A percentile compares a stretch with the other conserved stretches of the same genome.
These are phyloP conservation scores for Brachionus calyciflorus DNA, from an alignment of 1,140 invertebrate species.

Conservation along the genomic window DNA sequence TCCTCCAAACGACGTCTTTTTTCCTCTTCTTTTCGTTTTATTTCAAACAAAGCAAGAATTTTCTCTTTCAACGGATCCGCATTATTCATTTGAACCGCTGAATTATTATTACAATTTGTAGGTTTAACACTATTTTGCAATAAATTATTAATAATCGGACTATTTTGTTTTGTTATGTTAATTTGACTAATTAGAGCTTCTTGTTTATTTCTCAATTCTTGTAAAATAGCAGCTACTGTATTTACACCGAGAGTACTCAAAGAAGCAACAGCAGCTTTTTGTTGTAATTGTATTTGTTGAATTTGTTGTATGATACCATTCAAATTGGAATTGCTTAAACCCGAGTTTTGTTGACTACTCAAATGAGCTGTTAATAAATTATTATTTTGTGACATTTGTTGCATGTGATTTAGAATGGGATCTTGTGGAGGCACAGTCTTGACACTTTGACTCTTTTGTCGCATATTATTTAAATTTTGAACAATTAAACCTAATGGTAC, in stretches of 20 bases:
- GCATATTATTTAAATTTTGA: conserved; percentile 14
- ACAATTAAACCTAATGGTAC: conserved; percentile 6
- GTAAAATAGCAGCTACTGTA: conserved; percentile 8
- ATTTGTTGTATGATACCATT: not conserved
- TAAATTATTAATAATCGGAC: not conserved
- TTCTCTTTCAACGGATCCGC: not conserved
- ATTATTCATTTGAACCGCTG: not conserved
- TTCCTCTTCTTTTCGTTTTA: conserved; percentile 3
- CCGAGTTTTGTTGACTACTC: not conserved
- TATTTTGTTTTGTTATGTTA: conserved; percentile 14
- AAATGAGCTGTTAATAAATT: not conserved
- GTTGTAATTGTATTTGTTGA: conserved; percentile 30
- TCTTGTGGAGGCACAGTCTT: not conserved
- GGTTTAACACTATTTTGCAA: not conserved
- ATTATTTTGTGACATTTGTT: not conserved
- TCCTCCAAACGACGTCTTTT: conserved; percentile 22
- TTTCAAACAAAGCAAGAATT: not conserved
- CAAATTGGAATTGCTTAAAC: not conserved
- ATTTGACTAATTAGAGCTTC: not conserved
- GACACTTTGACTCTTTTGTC: no score
- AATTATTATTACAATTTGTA: not conserved
- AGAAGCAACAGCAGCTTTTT: conserved; percentile 4
- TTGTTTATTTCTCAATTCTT: conserved; percentile 21
- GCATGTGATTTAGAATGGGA: conserved; percentile 15
- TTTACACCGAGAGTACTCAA: not conserved